A percentile compares a stretch with the other conserved stretches of the same genome.
phyloP scores from a whole-genome alignment of 2,888 invertebrate genomes.

The Desoria tigrina region DNA sequence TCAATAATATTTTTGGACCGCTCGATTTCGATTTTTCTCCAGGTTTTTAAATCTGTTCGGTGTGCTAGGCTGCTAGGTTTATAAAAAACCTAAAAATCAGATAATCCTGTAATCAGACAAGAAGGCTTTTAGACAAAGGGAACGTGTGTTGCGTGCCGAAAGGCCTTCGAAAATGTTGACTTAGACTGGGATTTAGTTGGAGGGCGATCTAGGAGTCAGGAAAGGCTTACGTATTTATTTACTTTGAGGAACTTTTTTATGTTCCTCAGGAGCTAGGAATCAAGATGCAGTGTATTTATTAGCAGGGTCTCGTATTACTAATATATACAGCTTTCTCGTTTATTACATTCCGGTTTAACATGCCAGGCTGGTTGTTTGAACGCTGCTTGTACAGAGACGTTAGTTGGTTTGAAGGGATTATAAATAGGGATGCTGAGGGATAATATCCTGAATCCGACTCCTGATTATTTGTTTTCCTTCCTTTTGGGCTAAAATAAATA shows the following conservation, averaged over 20 bases:
- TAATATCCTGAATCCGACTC: slow-evolving; percentile 22
- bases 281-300: not conserved
- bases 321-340: slow-evolving; percentile 12
- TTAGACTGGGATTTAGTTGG: slow-evolving; percentile 1
- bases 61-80: too few relatives aligned
- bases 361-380: too few relatives aligned
- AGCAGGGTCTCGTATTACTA: not conserved
- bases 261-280: not conserved
- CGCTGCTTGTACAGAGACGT: too few relatives aligned
- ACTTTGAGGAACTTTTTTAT: not conserved
- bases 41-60: too few relatives aligned
- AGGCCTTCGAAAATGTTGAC: slow-evolving; percentile 17
- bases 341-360: not conserved
- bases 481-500: slow-evolving; percentile 25
- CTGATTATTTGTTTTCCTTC: slow-evolving; percentile 32
- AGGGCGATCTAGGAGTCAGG: not conserved
- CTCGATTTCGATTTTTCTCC: too few relatives aligned
- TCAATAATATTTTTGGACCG: too few relatives aligned
- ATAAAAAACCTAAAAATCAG: not conserved
- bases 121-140: slow-evolving; percentile 12
- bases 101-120: slow-evolving; percentile 1
- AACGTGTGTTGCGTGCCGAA: slow-evolving; percentile 36
- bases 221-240: slow-evolving; percentile 13
- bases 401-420: not conserved
- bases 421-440: not conserved